Conservation (phyloP, 92 coral and sea anemone genomes). For the Parazoanthus atlanticus region DNA sequence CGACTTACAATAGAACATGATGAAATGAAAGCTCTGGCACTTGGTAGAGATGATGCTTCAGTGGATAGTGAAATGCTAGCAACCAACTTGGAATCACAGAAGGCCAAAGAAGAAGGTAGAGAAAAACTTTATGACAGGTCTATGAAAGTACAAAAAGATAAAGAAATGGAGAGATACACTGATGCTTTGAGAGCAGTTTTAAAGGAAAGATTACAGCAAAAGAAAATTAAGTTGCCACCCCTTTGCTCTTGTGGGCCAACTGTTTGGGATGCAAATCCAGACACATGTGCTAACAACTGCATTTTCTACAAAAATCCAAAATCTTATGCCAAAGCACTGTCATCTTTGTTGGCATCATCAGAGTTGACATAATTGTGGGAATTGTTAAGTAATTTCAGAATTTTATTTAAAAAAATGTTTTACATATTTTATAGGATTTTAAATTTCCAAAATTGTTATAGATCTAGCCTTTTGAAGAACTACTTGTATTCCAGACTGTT, state of each 20-base stretch:
- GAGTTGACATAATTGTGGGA: conserved; percentile 28
- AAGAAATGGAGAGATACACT: conserved; percentile 81
- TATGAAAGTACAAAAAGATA: conserved; percentile 68
- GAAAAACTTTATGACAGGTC: conserved; percentile 37
- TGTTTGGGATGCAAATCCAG: conserved; percentile 93
- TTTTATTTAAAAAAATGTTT: too few species aligned
- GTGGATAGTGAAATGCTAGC: conserved; percentile 20
- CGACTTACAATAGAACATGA: conserved; percentile 72
- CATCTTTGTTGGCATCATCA: conserved; percentile 78
- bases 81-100: conserved; percentile 47
- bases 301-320: conserved; percentile 91
- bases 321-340: conserved; percentile 91
- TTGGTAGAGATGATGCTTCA: neutral
- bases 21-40: conserved; percentile 41
- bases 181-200: conserved; percentile 84
- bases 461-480: too few species aligned
- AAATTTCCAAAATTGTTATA: neutral
- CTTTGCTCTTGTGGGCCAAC: conserved; percentile 96
- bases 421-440: neutral
- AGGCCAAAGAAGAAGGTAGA: conserved; percentile 42
- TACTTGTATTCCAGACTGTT: neutral
- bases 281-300: conserved; percentile 97
- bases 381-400: neutral
- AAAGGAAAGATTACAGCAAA: conserved; percentile 73
- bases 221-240: conserved; percentile 72